Conservation (phyloP, 2,888 invertebrate genomes). For the Philaethria dido region DNA sequence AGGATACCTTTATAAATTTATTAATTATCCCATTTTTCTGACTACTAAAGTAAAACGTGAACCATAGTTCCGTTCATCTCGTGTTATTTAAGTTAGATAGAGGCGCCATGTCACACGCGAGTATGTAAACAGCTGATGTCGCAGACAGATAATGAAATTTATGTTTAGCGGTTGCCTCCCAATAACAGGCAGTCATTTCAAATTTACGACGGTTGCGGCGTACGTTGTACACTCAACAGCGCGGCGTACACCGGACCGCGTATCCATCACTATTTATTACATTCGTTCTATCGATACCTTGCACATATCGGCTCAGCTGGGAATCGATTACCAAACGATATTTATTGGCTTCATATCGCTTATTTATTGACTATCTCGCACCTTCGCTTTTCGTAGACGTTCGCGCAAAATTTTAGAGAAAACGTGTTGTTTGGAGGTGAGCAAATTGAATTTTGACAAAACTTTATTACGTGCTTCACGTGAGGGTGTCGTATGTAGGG, state of each 20-base stretch:
- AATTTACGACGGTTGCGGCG: conserved; percentile 56
- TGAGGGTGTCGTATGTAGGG: conserved; percentile 29
- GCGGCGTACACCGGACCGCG: conserved; percentile 36
- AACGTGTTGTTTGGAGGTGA: conserved; percentile 37
- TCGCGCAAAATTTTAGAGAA: conserved; percentile 38
- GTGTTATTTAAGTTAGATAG: background rate
- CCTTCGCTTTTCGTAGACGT: conserved; percentile 40
- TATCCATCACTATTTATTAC: conserved; percentile 59
- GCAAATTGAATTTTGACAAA: conserved; percentile 39
- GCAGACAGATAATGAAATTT: conserved; percentile 55
- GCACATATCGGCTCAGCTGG: conserved; percentile 40
- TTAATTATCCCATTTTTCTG: conserved; percentile 21
- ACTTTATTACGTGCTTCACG: conserved; percentile 39
- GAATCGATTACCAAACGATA: conserved; percentile 48
- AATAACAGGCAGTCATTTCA: conserved; percentile 55
- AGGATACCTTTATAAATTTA: conserved; percentile 63
- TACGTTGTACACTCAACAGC: conserved; percentile 30
- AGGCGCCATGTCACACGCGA: conserved; percentile 8
- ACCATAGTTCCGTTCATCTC: background rate
- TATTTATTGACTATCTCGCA: conserved; percentile 47
- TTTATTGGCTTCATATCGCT: conserved; percentile 45
- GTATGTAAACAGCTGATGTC: conserved; percentile 48
- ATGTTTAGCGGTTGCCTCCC: conserved; percentile 49
- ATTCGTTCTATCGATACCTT: conserved; percentile 41
- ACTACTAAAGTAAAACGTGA: background rate